A percentile compares a stretch with the other conserved stretches of the same genome.
Conservation (phyloP, 2,113 vertebrate genomes). For the Toxostoma redivivum region DNA sequence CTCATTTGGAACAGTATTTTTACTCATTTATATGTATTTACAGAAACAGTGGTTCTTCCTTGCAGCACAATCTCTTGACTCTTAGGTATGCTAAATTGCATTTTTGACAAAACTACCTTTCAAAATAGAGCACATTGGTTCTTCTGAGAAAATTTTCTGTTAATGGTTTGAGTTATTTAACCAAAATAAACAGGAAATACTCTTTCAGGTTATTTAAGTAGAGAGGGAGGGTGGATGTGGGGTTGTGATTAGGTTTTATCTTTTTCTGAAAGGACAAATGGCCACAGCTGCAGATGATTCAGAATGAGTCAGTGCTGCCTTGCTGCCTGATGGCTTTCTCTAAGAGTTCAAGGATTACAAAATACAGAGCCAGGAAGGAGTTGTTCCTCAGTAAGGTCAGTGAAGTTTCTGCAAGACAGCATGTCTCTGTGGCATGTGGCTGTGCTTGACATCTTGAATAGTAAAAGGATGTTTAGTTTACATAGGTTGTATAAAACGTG, state of each 20-base stretch:
- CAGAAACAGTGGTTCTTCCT: not conserved
- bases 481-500: not conserved
- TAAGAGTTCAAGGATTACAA: not conserved
- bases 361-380: not conserved
- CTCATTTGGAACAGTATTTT: not conserved
- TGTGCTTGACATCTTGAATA: not conserved
- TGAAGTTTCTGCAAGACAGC: not conserved
- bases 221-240: not conserved
- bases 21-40: not conserved
- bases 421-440: not conserved
- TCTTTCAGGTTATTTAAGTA: not conserved
- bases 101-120: not conserved
- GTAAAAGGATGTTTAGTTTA: not conserved
- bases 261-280: not conserved
- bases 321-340: not conserved
- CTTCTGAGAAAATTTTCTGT: not conserved
- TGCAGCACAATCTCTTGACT: not conserved
- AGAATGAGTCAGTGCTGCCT: not conserved
- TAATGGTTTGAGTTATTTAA: not conserved
- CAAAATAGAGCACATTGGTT: not conserved
- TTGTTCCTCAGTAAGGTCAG: not conserved
- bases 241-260: not conserved
- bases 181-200: not conserved
- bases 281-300: not conserved
- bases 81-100: not conserved